Base-by-base conservation (phyloP, 1,140 invertebrate genomes). In the Drosophila grimshawi region DNA sequence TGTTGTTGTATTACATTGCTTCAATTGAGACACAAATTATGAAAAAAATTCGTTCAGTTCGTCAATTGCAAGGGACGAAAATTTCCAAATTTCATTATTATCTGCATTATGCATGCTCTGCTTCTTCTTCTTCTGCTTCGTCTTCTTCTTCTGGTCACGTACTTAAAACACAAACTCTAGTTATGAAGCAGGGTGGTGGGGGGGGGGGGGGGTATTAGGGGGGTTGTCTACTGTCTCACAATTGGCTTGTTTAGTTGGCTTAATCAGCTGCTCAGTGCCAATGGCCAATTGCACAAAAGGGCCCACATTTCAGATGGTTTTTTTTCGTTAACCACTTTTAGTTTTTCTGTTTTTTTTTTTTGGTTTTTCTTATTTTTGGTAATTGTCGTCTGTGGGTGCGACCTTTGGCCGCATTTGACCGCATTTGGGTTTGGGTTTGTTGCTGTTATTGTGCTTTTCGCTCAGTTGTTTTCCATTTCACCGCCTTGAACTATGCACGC, bases 401-500 rank as follows among this genome's bases (percentile, higher is more conserved):
- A 78, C 76, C 76, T 78, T 78, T 78, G 66, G 35, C 65, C 74
- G 57, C 46, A 27, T 53, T 76, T 43, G 41, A 46, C 56, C 41
- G 39, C 29, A 59, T 45, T 59, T 59, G 27, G 19, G 19, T 27
- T 32, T 7, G 3, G 43, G 33, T n/a, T 35, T 33, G 10, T 49
- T 49, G 27, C 1, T 48, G 5, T 11, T 27, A 3, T 56, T 39
- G 37, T 59, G 56, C 39, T 8, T 56, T 57, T 39, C 30, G 19
- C 45, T 46, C 59, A 35, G 59, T 7, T 48, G 59, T 32, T 61
- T 61, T 61, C 59, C 59, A 61, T 61, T 62, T 62, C 45, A 48
- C 19, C 46, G 76, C 72, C 76, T 64, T 78, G 76, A 78, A 69
- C 72, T 71, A 32, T 61, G 64, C 71, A 46, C 71, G 72, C 41